Conservation (phyloP, 2,888 invertebrate species). For the Neria commutata region DNA sequence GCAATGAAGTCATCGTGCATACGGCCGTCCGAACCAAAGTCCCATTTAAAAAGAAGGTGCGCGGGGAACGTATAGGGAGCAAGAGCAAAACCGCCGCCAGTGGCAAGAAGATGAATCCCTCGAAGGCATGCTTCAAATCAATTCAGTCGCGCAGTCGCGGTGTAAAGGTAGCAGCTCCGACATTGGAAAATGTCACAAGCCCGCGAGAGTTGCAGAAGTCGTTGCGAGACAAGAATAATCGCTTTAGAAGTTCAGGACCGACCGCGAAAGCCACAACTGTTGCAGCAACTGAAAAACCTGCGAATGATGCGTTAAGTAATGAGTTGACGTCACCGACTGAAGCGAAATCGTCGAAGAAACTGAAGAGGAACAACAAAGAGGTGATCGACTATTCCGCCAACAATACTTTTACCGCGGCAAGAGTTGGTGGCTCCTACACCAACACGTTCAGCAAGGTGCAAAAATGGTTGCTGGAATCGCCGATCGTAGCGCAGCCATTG, state of each 20-base stretch:
- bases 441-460: conserved; percentile 77
- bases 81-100: conserved; percentile 55
- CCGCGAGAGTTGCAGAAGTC: conserved; percentile 39
- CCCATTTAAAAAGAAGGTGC: conserved; percentile 84
- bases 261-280: conserved; percentile 23
- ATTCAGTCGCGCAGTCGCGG: conserved; percentile 7
- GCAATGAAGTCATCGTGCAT: conserved; percentile 79
- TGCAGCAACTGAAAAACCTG: conserved; percentile 34
- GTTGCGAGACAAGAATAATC: conserved; percentile 62
- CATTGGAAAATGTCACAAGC: conserved; percentile 15
- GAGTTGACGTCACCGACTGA: conserved; percentile 39
- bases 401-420: conserved; percentile 60
- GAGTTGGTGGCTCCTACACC: conserved; percentile 61
- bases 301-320: conserved; percentile 60
- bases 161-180: not conserved
- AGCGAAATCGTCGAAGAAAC: conserved; percentile 62
- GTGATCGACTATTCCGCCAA: conserved; percentile 75
- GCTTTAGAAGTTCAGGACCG: conserved; percentile 40
- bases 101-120: conserved; percentile 35
- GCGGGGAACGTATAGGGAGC: conserved; percentile 55
- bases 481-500: conserved; percentile 62
- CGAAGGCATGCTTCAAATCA: not conserved
- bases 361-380: conserved; percentile 66
- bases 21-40: conserved; percentile 86
- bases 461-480: conserved; percentile 81